Evolutionary conservation across 2,113 vertebrate species (phyloP), one percentile per base, ranked within the genome.

Genomic region (Murina feae): DNA sequence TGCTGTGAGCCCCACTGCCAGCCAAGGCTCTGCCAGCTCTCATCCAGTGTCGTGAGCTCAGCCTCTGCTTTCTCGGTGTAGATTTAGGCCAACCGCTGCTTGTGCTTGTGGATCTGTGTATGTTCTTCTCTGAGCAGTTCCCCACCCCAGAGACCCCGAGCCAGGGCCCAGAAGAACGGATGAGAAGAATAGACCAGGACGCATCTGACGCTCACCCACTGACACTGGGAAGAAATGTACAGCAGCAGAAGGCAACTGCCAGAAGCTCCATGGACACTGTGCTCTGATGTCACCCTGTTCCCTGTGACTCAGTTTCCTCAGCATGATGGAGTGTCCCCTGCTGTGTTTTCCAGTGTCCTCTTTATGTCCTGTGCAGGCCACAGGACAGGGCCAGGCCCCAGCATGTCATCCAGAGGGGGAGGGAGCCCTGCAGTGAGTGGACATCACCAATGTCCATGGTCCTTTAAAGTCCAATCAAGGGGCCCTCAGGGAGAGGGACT

Each of bases 201-300:
- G 5, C 0, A 1, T 49, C 60, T 12, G 7, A 8, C 0, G 0
- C 21, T 42, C 13, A 49, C 39, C 35, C 30, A 2, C 1, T 7
- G 35, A 65, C 55, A 9, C 5, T 0, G 23, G 91, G 76, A 88
- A 51, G 32, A 49, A 47, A 20, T 84, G 47, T 23, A 53, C 35
- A 1, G 49, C 4, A 63, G 18, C 0, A 0, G 63, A 5, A 35
- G 58, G 5, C 3, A 16, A 14, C 86, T 12, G 51, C 0, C 0
- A 8, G 18, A n/a, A 20, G n/a, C 9, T 53, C 78, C 47, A 3
- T 1, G 63, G 65, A 21, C 35, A 71, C 35, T 44, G 44, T 21
- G 35, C 17, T 55, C 66, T 86, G 37, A 53, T 25, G 47, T 47
- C 58, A 75, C 2, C 69, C 17, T 37, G 37, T 20, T 58, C 7